Evolutionary conservation across 2,113 vertebrate genomes (phyloP), one percentile per base, ranked within the genome.

Genomic region (Neolamprologus caudopunctatus): DNA sequence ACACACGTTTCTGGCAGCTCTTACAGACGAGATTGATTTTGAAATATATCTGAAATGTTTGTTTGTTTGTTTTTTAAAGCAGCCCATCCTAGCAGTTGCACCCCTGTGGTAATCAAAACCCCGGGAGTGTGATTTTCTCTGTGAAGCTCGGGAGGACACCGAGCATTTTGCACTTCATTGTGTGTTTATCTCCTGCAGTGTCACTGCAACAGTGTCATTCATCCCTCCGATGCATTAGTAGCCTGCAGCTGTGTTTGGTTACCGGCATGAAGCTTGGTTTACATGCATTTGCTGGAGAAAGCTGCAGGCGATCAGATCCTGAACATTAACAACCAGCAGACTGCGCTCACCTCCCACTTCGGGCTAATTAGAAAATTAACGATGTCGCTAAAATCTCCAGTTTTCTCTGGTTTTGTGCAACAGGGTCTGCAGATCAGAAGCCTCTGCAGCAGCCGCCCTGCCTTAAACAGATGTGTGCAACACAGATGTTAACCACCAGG

Each of bases 291-390:
- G 9, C 35, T 45, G 24, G 16, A 19, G 21, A 47, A 82, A 61
- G 55, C 55, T 68, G 42, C 47, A 57, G 79, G 33, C 14, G 51
- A 26, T 40, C 31, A 26, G 8, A 57, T 57, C 35, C 13, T 11
- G n/a, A 80, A 80, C 78, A 71, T 45, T 71, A 71, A 71, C 8
- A 71, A 45, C 21, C 35, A 68, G 35, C 63, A 24, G 35, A 40
- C 5, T 42, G 37, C 66, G 12, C 37, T 12, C 61, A 35, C 21
- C 26, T 35, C 58, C 31, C 31, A 63, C 17, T 6, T 24, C 58
- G 4, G 42, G 19, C 58, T 84, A 82, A 92, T 92, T 85, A 87
- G 9, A 40, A 68, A 45, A 91, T 90, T 19, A 90, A 84, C 66
- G 55, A 84, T 57, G 66, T 80, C 17, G 75, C 81, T 33, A 54